Percentiles rank a stretch among this genome's conserved stretches.
These are phyloP conservation scores for Xerus inauris DNA, from an alignment of 2,113 vertebrate species.

Conservation along the genomic window DNA sequence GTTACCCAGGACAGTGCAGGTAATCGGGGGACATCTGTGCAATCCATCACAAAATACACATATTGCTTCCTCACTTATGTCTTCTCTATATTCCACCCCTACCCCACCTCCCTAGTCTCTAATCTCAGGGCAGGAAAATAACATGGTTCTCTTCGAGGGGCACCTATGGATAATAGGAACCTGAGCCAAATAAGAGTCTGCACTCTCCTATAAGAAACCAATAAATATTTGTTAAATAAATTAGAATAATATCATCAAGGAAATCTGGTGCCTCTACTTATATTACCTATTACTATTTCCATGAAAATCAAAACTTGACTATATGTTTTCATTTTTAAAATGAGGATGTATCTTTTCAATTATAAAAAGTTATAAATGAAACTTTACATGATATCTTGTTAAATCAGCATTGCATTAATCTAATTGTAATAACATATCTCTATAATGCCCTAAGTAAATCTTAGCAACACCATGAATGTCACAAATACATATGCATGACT, in stretches of 20 bases:
- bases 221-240: not conserved
- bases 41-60: not conserved
- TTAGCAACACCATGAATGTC: not conserved
- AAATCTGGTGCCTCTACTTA: not conserved
- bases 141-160: not conserved
- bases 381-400: not conserved
- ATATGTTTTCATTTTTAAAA: not conserved
- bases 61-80: not conserved
- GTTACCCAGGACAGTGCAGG: not conserved
- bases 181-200: not conserved
- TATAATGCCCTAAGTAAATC: not conserved
- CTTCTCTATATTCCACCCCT: not conserved
- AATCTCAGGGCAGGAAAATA: not conserved
- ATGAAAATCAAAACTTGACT: not conserved
- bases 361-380: conserved; percentile 3
- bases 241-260: not conserved
- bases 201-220: too few relatives aligned
- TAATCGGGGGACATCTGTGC: not conserved
- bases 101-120: not conserved
- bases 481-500: not conserved
- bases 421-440: not conserved
- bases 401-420: not conserved
- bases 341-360: not conserved
- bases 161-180: too few relatives aligned
- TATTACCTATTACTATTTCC: not conserved